Evolutionary conservation across 2,888 invertebrate genomes (phyloP).

Genomic region (Acanthosepion lycidas): DNA sequence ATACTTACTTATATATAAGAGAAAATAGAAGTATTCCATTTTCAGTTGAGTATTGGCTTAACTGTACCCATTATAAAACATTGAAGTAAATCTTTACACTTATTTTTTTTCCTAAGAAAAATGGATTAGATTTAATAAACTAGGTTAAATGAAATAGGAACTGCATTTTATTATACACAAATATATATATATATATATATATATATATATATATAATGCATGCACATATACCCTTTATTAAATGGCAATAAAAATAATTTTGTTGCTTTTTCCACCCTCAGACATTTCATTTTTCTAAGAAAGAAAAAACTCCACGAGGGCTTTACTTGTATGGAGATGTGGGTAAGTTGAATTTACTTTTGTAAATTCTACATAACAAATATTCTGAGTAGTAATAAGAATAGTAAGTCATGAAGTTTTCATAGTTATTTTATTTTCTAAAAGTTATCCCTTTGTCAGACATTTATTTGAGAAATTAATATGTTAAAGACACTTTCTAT

Average conservation of each 20-base stretch:
- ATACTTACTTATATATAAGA: too few relatives aligned
- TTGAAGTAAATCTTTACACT: neutral
- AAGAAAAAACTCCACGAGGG: constrained; percentile 60
- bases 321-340: constrained; percentile 73
- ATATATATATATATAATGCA: too few relatives aligned
- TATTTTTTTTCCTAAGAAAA: neutral
- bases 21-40: too few relatives aligned
- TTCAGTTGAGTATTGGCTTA: neutral
- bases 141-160: neutral
- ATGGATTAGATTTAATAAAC: neutral
- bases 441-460: too few relatives aligned
- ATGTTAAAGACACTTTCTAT: too few relatives aligned
- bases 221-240: neutral
- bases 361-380: neutral
- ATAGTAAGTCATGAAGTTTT: too few relatives aligned
- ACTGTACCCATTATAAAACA: neutral
- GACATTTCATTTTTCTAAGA: constrained; percentile 46
- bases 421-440: too few relatives aligned
- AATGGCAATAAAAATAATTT: neutral
- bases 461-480: too few relatives aligned
- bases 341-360: constrained; percentile 56
- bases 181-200: too few relatives aligned
- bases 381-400: too few relatives aligned
- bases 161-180: neutral
- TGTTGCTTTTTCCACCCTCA: constrained; percentile 42